Evolutionary conservation across 2,888 invertebrate genomes (phyloP), one percentile per base, ranked within the genome.

Genomic region (Chouioia cunea): DNA sequence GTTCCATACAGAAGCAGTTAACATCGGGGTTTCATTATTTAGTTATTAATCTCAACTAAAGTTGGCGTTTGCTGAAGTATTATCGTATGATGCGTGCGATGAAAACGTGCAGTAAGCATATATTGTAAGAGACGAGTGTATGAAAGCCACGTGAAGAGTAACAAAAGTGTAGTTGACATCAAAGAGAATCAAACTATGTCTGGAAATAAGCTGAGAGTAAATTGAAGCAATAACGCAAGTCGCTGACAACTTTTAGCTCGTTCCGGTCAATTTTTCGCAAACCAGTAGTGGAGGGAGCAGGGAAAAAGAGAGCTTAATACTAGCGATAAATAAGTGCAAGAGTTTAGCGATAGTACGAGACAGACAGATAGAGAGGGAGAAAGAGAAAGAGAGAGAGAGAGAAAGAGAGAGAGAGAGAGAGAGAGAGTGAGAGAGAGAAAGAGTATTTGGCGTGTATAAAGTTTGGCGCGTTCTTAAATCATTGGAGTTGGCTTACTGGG

Each of bases 381-480:
- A n/a, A n/a, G n/a, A n/a, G n/a, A n/a, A n/a, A n/a, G n/a, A n/a
- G n/a, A n/a, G n/a, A n/a, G n/a, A n/a, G n/a, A n/a, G n/a, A n/a
- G n/a, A n/a, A n/a, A n/a, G n/a, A n/a, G n/a, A n/a, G n/a, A n/a
- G n/a, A n/a, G n/a, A n/a, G n/a, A n/a, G n/a, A n/a, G n/a, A n/a
- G n/a, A n/a, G n/a, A n/a, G n/a, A n/a, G n/a, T n/a, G n/a, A n/a
- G n/a, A n/a, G n/a, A n/a, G n/a, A n/a, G n/a, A n/a, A n/a, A n/a
- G n/a, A n/a, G n/a, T n/a, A n/a, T 46, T 47, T 14, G 16, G 63
- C n/a, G 52, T 60, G 23, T 23, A 62, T 70, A 70, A 66, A 71
- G 62, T 63, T 67, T 70, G 36, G 59, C 75, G 76, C 76, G 77
- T 75, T 79, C 79, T 79, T 83, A 81, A 83, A 83, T 83, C 83